These are phyloP conservation scores for Urocitellus parryii DNA, from an alignment of 2,113 vertebrate genomes.

Conservation along the genomic window DNA sequence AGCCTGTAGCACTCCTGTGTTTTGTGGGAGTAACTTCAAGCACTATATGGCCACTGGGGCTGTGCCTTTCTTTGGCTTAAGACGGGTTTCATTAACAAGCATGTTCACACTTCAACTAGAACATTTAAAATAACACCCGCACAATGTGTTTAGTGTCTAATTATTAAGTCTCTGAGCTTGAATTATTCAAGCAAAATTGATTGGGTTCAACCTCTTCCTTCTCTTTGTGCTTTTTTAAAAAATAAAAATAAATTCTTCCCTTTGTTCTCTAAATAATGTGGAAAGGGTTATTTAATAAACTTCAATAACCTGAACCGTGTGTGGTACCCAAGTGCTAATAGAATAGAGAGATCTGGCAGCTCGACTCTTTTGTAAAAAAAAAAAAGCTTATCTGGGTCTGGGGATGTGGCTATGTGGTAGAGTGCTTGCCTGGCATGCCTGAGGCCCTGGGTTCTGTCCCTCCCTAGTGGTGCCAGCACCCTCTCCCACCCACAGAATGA, in stretches of 20 bases:
- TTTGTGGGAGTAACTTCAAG: not conserved
- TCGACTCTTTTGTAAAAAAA: slow-evolving; percentile 59
- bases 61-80: slow-evolving; percentile 63
- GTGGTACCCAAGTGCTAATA: slow-evolving; percentile 65
- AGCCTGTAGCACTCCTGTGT: not conserved
- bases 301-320: slow-evolving; percentile 51
- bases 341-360: slow-evolving; percentile 52
- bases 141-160: slow-evolving; percentile 78
- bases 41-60: not conserved
- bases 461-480: too few species aligned
- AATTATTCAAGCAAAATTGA: slow-evolving; percentile 81
- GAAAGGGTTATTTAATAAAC: slow-evolving; percentile 65
- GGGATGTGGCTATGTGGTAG: not conserved
- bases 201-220: slow-evolving; percentile 68
- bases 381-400: not conserved
- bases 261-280: slow-evolving; percentile 66
- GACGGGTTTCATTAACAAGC: slow-evolving; percentile 77
- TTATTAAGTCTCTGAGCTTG: slow-evolving; percentile 77
- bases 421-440: not conserved
- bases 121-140: slow-evolving; percentile 75
- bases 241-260: slow-evolving; percentile 45
- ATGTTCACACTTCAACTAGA: slow-evolving; percentile 73
- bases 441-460: not conserved
- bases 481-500: too few species aligned
- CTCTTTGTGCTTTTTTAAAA: slow-evolving; percentile 10